Conservation (phyloP, 2,113 vertebrate genomes). For the Percina caprodes region DNA sequence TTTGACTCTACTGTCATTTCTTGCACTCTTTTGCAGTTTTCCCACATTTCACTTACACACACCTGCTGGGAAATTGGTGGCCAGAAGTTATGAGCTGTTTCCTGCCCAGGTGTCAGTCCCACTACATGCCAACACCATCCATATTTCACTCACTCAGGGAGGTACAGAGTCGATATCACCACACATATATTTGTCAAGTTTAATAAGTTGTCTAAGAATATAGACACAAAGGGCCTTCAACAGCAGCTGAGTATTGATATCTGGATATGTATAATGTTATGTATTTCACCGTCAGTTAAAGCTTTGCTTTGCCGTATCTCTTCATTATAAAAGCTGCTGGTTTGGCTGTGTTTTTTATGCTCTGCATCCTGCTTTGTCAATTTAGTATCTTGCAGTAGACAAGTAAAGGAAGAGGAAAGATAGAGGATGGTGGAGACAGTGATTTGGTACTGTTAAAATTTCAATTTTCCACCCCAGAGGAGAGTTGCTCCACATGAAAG, state of each 20-base stretch:
- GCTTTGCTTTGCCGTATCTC: slow-evolving; percentile 4
- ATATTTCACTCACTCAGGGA: slow-evolving; percentile 29
- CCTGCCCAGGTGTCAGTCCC: slow-evolving; percentile 14
- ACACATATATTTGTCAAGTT: slow-evolving; percentile 44
- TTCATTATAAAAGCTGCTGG: slow-evolving; percentile 33
- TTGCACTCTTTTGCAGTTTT: not conserved
- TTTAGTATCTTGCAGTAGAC: slow-evolving; percentile 40
- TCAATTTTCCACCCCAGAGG: slow-evolving; percentile 79
- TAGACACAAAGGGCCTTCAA: not conserved
- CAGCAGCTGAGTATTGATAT: slow-evolving; percentile 33
- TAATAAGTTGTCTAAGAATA: slow-evolving; percentile 48
- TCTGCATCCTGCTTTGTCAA: slow-evolving; percentile 48
- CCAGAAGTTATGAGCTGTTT: slow-evolving; percentile 20
- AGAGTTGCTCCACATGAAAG: slow-evolving; percentile 72
- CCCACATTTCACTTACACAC: not conserved
- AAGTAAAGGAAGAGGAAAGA: not conserved
- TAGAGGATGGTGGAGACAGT: slow-evolving; percentile 48
- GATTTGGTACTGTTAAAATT: slow-evolving; percentile 75
- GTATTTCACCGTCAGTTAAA: slow-evolving; percentile 42
- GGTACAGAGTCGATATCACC: slow-evolving; percentile 28
- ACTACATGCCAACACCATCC: not conserved
- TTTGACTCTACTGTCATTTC: not conserved
- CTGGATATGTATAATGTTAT: slow-evolving; percentile 36
- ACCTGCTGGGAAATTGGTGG: slow-evolving; percentile 11
- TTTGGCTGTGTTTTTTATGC: slow-evolving; percentile 38